Evolutionary conservation across 2,113 vertebrate species (phyloP).

Genomic region (Apteryx owenii): DNA sequence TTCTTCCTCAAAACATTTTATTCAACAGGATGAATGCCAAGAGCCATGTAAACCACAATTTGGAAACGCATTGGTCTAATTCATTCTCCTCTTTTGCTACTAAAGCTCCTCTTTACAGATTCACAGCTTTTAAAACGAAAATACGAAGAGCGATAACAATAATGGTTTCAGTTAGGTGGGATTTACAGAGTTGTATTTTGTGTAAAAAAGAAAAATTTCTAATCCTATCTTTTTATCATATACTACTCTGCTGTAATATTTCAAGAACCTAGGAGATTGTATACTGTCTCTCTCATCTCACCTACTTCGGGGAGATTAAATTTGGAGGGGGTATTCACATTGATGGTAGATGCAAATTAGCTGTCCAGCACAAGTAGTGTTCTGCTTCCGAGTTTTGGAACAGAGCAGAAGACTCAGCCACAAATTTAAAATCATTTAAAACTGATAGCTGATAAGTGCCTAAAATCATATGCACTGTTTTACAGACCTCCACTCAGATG

Average conservation of each 20-base stretch:
- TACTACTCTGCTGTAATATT: neutral
- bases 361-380: neutral
- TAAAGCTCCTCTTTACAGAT: neutral
- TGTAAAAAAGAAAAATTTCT: neutral
- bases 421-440: constrained; percentile 16
- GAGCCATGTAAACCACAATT: neutral
- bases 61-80: neutral
- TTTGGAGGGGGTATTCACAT: neutral
- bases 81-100: neutral
- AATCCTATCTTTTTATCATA: neutral
- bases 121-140: constrained; percentile 10
- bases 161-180: neutral
- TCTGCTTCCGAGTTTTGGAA: neutral
- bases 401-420: neutral
- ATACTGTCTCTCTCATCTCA: neutral
- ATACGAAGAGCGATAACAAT: neutral
- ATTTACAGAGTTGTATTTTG: neutral
- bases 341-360: neutral
- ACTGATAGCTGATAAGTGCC: neutral
- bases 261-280: neutral
- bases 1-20: neutral
- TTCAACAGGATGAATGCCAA: neutral
- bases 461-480: neutral
- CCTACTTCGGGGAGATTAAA: neutral
- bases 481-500: constrained; percentile 31